These are phyloP conservation scores for Dinocampus coccinellae DNA, from an alignment of 2,888 invertebrate species.

Conservation along the genomic window DNA sequence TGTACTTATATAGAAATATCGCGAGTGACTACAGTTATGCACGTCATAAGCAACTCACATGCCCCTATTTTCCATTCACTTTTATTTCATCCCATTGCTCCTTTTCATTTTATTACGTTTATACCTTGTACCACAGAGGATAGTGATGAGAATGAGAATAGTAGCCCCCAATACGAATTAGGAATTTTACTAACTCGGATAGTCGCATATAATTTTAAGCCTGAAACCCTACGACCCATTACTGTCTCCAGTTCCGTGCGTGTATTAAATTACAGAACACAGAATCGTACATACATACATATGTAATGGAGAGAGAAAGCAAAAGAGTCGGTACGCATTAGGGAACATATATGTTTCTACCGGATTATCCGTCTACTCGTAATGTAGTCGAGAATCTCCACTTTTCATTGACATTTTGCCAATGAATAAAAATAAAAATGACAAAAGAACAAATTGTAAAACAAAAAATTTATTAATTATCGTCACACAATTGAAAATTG, in stretches of 20 bases:
- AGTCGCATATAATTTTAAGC: conserved; percentile 70
- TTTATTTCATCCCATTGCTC: not conserved
- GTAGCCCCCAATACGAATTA: conserved; percentile 58
- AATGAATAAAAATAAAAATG: not conserved
- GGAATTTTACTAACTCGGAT: conserved; percentile 69
- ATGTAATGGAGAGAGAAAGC: conserved; percentile 9
- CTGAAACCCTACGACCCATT: conserved; percentile 69
- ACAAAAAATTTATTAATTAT: no score
- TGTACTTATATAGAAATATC: conserved; percentile 50
- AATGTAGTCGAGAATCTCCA: conserved; percentile 16
- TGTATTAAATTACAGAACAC: conserved; percentile 65
- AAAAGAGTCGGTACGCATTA: conserved; percentile 50
- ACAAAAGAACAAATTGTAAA: not conserved
- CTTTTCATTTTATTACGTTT: conserved; percentile 16
- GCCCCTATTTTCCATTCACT: conserved; percentile 4
- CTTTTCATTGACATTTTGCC: conserved; percentile 8
- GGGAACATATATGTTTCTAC: conserved; percentile 49
- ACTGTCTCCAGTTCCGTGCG: conserved; percentile 65
- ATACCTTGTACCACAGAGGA: not conserved
- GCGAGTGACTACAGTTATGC: conserved; percentile 31
- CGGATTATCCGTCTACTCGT: conserved; percentile 55
- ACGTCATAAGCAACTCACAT: not conserved
- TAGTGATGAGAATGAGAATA: not conserved
- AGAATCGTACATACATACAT: conserved; percentile 20
- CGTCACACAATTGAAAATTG: no score